Conservation (phyloP, 1,140 invertebrate species). For the Diachasmimorpha longicaudata region DNA sequence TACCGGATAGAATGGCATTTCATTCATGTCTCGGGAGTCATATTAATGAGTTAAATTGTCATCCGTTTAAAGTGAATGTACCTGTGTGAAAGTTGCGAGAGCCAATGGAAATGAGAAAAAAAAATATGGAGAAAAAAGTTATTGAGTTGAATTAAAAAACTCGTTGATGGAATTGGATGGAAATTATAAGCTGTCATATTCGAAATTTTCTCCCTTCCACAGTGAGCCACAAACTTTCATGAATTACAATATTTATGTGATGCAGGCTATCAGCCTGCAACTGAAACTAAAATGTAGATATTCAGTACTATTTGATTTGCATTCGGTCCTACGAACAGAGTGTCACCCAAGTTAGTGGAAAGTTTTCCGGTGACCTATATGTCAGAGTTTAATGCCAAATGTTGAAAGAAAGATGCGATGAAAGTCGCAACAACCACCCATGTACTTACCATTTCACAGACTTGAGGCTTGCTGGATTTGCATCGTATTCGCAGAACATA, state of each 20-base stretch:
- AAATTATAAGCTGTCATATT: not conserved
- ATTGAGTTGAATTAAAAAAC: not conserved
- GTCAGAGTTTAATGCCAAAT: not conserved
- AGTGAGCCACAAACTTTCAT: not conserved
- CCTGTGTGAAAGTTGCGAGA: too few relatives aligned
- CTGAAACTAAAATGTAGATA: not conserved
- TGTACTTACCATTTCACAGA: constrained; percentile 77
- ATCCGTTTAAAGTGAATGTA: too few relatives aligned
- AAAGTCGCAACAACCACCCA: not conserved
- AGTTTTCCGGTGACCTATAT: not conserved
- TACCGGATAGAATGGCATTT: too few relatives aligned
- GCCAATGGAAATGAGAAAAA: too few relatives aligned
- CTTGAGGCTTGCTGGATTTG: constrained; percentile 77
- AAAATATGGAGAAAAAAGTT: not conserved
- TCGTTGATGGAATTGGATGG: not conserved
- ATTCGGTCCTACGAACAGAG: not conserved
- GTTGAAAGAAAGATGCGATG: not conserved
- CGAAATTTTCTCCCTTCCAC: not conserved
- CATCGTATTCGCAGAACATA: constrained; percentile 79
- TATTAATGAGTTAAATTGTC: too few relatives aligned
- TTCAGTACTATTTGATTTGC: not conserved
- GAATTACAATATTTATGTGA: not conserved
- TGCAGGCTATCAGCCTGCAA: not conserved
- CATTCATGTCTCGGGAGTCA: too few relatives aligned
- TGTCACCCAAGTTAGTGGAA: not conserved